phyloP scores from a whole-genome alignment of 2,888 invertebrate genomes.

The Lasioglossum zephyrum region DNA sequence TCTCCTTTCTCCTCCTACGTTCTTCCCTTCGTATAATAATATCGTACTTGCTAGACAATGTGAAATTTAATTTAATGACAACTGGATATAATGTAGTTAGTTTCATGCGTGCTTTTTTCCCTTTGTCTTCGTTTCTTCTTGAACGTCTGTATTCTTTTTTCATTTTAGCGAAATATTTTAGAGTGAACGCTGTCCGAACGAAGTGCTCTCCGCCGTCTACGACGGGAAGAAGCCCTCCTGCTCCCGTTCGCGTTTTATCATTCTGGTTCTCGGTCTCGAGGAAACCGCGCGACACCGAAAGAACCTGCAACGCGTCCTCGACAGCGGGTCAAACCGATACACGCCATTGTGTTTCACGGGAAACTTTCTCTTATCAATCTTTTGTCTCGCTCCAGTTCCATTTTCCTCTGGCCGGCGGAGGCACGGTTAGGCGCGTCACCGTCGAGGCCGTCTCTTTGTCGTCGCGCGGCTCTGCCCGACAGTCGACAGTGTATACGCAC shows the following conservation, averaged over 20 bases:
- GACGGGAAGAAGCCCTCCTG: background rate
- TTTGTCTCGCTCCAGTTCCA: background rate
- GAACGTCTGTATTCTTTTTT: conserved; percentile 55
- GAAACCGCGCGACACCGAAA: conserved; percentile 3
- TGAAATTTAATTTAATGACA: conserved; percentile 83
- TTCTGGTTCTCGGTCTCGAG: background rate
- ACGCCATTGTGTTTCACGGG: background rate
- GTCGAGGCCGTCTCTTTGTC: background rate
- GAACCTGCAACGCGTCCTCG: background rate
- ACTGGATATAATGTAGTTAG: conserved; percentile 79
- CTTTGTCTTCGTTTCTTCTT: conserved; percentile 66
- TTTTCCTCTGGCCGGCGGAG: background rate
- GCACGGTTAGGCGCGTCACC: background rate
- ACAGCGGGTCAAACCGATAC: background rate
- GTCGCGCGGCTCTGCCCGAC: background rate
- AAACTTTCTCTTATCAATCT: conserved; percentile 8
- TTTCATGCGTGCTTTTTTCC: conserved; percentile 75
- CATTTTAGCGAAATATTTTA: conserved; percentile 60
- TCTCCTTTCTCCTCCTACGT: conserved; percentile 81
- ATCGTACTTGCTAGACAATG: conserved; percentile 82
- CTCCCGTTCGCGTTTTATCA: background rate
- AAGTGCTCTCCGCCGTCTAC: background rate
- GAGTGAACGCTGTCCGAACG: background rate
- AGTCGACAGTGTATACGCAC: background rate
- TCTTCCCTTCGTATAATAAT: conserved; percentile 81